These are phyloP conservation scores for Stenopsyche tienmushanensis DNA, from an alignment of 1,140 invertebrate species.

Conservation along the genomic window DNA sequence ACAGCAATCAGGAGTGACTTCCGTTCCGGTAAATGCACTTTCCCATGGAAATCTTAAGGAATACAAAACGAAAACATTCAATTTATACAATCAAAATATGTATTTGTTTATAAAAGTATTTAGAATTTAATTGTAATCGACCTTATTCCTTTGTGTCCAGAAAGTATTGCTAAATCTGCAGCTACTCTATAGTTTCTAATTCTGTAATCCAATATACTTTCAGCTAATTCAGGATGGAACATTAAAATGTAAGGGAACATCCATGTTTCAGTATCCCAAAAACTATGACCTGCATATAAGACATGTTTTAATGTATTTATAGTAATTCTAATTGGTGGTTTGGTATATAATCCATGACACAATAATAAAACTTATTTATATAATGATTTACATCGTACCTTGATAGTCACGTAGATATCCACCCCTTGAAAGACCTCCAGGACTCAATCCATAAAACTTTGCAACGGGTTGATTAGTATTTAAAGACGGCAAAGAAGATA, in stretches of 20 bases:
- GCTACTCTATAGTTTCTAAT: constrained; percentile 48
- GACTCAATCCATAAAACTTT: constrained; percentile 57
- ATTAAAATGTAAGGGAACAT: constrained; percentile 53
- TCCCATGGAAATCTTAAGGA: constrained; percentile 57
- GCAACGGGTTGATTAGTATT: constrained; percentile 47
- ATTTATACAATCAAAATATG: no score
- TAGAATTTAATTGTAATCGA: no score
- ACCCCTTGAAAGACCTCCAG: constrained; percentile 58
- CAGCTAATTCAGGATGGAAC: constrained; percentile 48
- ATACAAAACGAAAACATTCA: background rate
- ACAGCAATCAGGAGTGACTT: constrained; percentile 59
- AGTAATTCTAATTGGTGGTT: no score
- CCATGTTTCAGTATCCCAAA: constrained; percentile 57
- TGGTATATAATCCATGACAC: background rate
- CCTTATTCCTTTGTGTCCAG: constrained; percentile 54
- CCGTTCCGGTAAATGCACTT: constrained; percentile 58
- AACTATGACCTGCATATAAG: constrained; percentile 50
- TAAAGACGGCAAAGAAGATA: constrained; percentile 36
- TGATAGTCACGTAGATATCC: constrained; percentile 54
- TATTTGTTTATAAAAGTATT: no score
- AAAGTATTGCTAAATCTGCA: constrained; percentile 46
- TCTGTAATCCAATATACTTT: constrained; percentile 49
- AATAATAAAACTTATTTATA: background rate
- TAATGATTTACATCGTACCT: constrained; percentile 48
- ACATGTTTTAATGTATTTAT: background rate